Base-by-base conservation (phyloP, 2,888 invertebrate species). In the Limnephilus lunatus region DNA sequence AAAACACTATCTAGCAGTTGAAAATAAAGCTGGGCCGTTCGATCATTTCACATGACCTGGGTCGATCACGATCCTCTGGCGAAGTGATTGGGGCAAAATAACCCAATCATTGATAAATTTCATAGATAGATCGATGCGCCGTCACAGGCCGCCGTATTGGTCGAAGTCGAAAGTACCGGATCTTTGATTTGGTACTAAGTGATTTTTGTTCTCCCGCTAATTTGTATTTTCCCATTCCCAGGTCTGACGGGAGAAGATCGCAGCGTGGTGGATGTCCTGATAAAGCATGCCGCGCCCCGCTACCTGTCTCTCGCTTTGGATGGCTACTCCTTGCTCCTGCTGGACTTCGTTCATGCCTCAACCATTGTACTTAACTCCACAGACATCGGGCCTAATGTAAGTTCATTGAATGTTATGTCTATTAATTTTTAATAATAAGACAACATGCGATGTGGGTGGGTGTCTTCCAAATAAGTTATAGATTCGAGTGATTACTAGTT, bases 311-410 rank as follows among this genome's bases (percentile, higher is more conserved):
- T 98, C 68, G 97, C 98, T 93, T 96, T 99, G 85, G 98, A 99
- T 82, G 99, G 99, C 0, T 98, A 98, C 94, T 98, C 99, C 1
- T 96, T 99, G 91, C 96, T 99, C 2, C 96, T 99, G 89, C 95
- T 99, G 91, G 99, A 99, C 96, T 98, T 99, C 94, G 98, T 99
- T 80, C 98, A 98, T 94, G 99, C 99, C 14, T 98, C 98, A 94
- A 98, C 98, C 92, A 97, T 98, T 32, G 97, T 99, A 93, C 96
- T 99, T 92, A 98, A 98, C 94, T 98, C 98, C 30, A 97, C 97
- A 25, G 99, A 99, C 94, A 97, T 98, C 92, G 97, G 97, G 85
- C 96, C 96, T 82, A 95, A 96, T 94, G 96, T 96, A 82, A 95
- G 95, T 94, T 25, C 68, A 68, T n/a, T 7, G 2, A 68, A n/a